These are phyloP conservation scores for Balanococcus diminutus DNA, from an alignment of 2,888 invertebrate genomes.

Conservation along the genomic window DNA sequence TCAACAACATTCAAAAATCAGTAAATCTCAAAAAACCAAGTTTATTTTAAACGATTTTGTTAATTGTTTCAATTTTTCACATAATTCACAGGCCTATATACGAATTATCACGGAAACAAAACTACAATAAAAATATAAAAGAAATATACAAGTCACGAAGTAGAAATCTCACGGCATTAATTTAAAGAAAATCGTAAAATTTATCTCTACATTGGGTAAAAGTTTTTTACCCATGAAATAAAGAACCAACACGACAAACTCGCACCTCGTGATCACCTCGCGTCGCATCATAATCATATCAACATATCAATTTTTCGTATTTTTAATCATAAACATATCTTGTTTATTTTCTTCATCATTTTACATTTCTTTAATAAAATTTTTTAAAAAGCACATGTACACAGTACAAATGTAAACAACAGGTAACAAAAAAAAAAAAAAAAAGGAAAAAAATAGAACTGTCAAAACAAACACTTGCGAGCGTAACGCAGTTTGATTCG, in stretches of 20 bases:
- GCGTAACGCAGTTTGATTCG: constrained; percentile 40
- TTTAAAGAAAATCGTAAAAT: constrained; percentile 44
- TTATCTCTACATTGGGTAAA: constrained; percentile 28
- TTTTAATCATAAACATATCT: constrained; percentile 1
- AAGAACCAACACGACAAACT: background rate
- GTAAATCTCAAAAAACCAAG: constrained; percentile 25
- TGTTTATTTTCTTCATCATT: constrained; percentile 21
- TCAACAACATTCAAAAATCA: background rate
- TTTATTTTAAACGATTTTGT: constrained; percentile 51
- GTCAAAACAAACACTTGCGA: constrained; percentile 35
- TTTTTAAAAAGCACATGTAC: constrained; percentile 47
- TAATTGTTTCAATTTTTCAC: constrained; percentile 50
- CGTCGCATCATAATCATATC: background rate
- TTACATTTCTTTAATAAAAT: constrained; percentile 20
- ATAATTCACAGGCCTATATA: constrained; percentile 51
- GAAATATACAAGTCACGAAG: constrained; percentile 38
- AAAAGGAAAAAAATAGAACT: background rate
- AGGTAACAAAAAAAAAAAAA: constrained; percentile 48
- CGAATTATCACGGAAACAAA: constrained; percentile 50
- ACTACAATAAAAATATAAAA: constrained; percentile 51
- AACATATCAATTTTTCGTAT: background rate
- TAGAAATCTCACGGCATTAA: constrained; percentile 10
- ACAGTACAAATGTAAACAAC: constrained; percentile 45
- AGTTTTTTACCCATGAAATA: background rate
- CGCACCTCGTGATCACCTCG: background rate